Percentiles rank a stretch among this genome's conserved stretches.
Conservation (phyloP, 2,113 vertebrate species). For the Calypte anna region DNA sequence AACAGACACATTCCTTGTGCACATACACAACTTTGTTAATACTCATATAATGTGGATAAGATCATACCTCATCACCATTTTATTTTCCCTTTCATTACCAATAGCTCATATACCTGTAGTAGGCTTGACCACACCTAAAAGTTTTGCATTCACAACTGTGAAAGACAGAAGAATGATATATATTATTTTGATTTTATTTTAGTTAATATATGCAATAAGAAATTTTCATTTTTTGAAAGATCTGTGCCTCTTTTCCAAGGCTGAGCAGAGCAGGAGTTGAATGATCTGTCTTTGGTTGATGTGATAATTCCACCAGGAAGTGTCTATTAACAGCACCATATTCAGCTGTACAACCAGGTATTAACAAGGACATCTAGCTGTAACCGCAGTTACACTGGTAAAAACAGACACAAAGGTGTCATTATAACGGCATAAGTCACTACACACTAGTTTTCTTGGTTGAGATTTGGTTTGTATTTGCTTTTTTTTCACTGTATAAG, state of each 20-base stretch:
- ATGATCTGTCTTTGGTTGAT: background rate
- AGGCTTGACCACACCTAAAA: background rate
- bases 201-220: background rate
- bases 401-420: background rate
- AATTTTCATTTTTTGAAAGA: background rate
- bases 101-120: background rate
- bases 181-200: background rate
- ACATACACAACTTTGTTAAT: background rate
- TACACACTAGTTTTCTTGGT: background rate
- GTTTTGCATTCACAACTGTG: background rate
- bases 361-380: background rate
- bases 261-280: background rate
- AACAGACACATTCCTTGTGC: background rate
- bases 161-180: background rate
- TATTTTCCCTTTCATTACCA: background rate
- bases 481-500: background rate
- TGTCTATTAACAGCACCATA: background rate
- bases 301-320: background rate
- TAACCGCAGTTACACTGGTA: background rate
- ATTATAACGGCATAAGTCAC: background rate
- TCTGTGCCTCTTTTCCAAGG: background rate
- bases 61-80: background rate
- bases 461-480: fast-evolving
- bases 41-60: background rate
- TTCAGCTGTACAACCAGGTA: background rate